These are phyloP conservation scores for Acleris sparsana DNA, from an alignment of 2,888 invertebrate species.

Conservation along the genomic window DNA sequence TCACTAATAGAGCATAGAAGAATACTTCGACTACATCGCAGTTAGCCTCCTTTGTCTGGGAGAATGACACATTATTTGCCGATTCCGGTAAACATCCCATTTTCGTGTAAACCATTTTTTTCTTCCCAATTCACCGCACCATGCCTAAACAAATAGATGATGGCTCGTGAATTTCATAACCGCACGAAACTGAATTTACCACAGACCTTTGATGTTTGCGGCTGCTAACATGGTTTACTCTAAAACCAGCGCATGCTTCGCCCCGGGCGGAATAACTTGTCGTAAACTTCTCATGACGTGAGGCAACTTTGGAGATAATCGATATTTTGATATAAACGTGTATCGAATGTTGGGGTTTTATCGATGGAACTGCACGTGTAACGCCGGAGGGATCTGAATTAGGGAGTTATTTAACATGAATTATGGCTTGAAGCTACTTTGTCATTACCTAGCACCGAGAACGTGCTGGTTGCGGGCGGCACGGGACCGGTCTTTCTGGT, in stretches of 20 bases:
- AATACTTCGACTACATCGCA: no score
- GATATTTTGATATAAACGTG: constrained; percentile 15
- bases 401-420: not conserved
- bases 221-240: constrained; percentile 56
- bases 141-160: constrained; percentile 23
- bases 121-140: constrained; percentile 5
- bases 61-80: no score
- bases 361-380: constrained; percentile 4
- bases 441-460: not conserved
- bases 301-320: constrained; percentile 15
- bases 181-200: constrained; percentile 48
- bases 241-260: constrained; percentile 54
- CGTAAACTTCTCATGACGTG: constrained; percentile 44
- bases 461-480: no score
- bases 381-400: not conserved
- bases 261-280: constrained; percentile 52
- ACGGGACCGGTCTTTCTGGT: no score
- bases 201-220: constrained; percentile 51
- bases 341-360: not conserved
- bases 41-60: no score
- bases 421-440: not conserved
- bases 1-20: no score
- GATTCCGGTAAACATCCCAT: no score
- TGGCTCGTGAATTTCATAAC: constrained; percentile 53
- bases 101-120: not conserved